A percentile compares a stretch with the other conserved stretches of the same genome.
Conservation (phyloP, 2,113 vertebrate species). For the Nanorana parkeri region DNA sequence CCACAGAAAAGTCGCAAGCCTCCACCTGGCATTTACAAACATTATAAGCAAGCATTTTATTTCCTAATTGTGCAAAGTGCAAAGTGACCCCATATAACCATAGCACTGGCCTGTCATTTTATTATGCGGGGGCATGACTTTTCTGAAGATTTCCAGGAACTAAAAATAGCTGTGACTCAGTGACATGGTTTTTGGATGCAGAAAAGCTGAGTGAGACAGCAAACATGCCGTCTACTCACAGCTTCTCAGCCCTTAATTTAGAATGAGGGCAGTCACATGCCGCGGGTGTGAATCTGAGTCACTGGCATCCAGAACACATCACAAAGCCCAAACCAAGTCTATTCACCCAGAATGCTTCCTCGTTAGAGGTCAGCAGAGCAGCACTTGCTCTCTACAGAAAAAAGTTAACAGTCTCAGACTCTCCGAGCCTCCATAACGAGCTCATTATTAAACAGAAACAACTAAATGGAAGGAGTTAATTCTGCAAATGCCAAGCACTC, state of each 20-base stretch:
- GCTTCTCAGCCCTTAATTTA: conserved; percentile 12
- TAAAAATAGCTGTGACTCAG: conserved; percentile 42
- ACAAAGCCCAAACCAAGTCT: background rate
- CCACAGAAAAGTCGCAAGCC: no score
- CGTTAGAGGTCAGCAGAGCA: background rate
- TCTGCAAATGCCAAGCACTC: background rate
- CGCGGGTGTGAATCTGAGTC: conserved; percentile 38
- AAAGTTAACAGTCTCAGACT: background rate
- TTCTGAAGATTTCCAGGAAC: conserved; percentile 24
- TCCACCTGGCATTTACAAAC: background rate
- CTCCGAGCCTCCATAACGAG: background rate
- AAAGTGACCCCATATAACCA: background rate
- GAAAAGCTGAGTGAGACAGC: conserved; percentile 30
- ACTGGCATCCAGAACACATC: conserved; percentile 2
- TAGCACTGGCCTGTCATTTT: background rate
- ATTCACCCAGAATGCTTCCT: background rate
- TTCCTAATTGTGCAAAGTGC: background rate
- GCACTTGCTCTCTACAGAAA: background rate
- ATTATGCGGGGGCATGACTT: background rate
- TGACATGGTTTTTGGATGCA: conserved; percentile 18
- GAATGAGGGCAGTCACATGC: conserved; percentile 28
- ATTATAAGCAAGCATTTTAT: background rate
- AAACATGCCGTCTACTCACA: conserved; percentile 26
- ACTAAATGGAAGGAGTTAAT: background rate
- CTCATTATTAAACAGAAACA: background rate